Base-by-base conservation (phyloP, 2,888 invertebrate genomes). In the Eupithecia abbreviata region DNA sequence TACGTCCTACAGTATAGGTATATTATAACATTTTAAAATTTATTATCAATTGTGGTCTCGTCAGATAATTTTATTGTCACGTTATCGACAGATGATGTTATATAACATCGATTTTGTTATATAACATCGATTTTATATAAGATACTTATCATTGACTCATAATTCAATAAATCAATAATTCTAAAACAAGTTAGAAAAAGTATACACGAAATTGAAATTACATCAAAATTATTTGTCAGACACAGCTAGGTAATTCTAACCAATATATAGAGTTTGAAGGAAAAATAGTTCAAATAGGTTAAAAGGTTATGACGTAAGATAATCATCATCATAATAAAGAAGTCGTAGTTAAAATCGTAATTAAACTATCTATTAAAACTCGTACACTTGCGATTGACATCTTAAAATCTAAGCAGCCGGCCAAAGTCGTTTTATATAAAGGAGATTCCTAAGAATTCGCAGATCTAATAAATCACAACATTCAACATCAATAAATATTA, bases 201-300 rank as follows among this genome's bases (percentile, higher is more conserved):
- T 66, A 66, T 66, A 45, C 41, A 42, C 72, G 42, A 75, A 81
- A 84, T 77, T 77, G 4, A 68, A 62, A 71, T 78, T 77, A 42
- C 42, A 81, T 81, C 79, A 83, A 81, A 82, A 85, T 93, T 95
- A 95, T 95, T 95, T 95, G 95, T 95, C 95, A 91, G 90, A 93
- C 95, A 95, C 95, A 95, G 95, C 95, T 91, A 94, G 94, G 94
- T 92, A 89, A 85, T 85, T 87, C 88, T 91, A 92, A 86, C 89
- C 87, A 86, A 86, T 84, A 87, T 10, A 12, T 85, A 88, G 78
- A 72, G 77, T 80, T 81, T 51, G 69, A 76, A 74, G 74, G 51
- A 55, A 72, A n/a, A 68, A 69, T 55, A 72, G 47, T 72, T 45
- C n/a, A 47, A 71, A 73, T 43, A 68, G 72, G 45, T 72, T 13